Evolutionary conservation across 2,888 invertebrate genomes (phyloP).

Genomic region (Chrysotoxum bicinctum): DNA sequence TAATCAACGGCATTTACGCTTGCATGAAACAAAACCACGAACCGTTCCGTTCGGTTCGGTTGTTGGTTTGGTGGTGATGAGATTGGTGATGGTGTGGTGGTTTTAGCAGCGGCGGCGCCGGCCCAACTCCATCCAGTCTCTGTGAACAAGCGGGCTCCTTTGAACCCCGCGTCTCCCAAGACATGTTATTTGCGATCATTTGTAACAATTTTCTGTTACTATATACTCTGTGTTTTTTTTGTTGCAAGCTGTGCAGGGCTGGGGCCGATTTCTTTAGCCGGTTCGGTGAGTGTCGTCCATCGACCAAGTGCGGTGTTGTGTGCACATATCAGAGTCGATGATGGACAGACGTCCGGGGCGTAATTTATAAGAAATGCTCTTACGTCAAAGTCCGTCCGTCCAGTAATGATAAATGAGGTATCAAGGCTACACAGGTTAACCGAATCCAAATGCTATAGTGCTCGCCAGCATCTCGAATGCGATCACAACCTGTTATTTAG

Average conservation of each 20-base stretch:
- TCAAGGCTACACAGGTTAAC: conserved; percentile 78
- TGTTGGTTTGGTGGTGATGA: conserved; percentile 25
- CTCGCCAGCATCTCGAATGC: conserved; percentile 65
- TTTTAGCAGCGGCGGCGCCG: conserved; percentile 58
- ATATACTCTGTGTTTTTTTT: not conserved
- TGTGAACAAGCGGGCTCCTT: conserved; percentile 51
- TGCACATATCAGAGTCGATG: conserved; percentile 67
- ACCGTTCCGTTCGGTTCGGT: conserved; percentile 24
- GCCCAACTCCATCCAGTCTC: conserved; percentile 18
- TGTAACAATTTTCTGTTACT: conserved; percentile 80
- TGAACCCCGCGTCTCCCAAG: conserved; percentile 74
- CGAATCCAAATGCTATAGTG: conserved; percentile 32
- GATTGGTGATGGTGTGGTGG: conserved; percentile 55
- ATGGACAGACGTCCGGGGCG: conserved; percentile 74
- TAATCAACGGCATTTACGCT: conserved; percentile 79
- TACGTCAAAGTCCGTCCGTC: conserved; percentile 72
- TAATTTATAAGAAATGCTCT: conserved; percentile 74
- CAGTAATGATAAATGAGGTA: conserved; percentile 80
- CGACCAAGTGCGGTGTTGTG: conserved; percentile 55
- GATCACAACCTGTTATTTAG: conserved; percentile 82
- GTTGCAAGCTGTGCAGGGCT: conserved; percentile 25
- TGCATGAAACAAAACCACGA: conserved; percentile 74
- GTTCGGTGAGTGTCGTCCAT: conserved; percentile 40
- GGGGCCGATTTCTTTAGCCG: conserved; percentile 48
- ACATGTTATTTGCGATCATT: conserved; percentile 82